Base-by-base conservation (phyloP, 2,113 vertebrate genomes). In the Dendrocopos noguchii region DNA sequence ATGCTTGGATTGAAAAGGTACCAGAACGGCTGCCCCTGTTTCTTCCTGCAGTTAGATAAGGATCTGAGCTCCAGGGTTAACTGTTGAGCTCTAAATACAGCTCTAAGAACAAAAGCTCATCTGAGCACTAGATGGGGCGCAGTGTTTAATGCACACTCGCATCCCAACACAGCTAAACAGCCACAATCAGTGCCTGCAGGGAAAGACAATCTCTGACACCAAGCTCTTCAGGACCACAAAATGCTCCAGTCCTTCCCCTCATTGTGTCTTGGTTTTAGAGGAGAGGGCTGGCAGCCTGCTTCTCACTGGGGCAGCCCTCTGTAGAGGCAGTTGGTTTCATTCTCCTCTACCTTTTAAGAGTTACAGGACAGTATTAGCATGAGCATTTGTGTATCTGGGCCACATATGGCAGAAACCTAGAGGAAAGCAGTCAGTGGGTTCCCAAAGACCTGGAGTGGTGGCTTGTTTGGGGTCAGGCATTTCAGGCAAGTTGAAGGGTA, bases 51-150 rank as follows among this genome's bases (percentile, higher is more conserved):
- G 47, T 87, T 91, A 84, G 88, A 29, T 89, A 93, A 70, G 60
- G 53, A 61, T 77, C 36, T 77, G 79, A 83, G 84, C 64, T 64
- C 55, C 36, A 36, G 67, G 64, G 63, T 91, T 95, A 89, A 67
- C 29, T 80, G 71, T 10, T 81, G 67, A 87, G 64, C 91, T 92
- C 56, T 70, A 92, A 93, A 92, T 89, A 75, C 75, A 92, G 25
- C 71, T 68, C 47, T 67, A 70, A 92, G 68, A 88, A 91, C 55
- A 95, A 91, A 88, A 74, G 64, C 80, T 78, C 31, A 39, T 52
- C 70, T 36, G 46, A 84, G 61, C 34, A 61, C 57, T 67, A 44
- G 61, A 22, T n/a, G 28, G 42, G 36, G 60, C 47, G 73, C 2
- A 4, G 36, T 46, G 52, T 60, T 89, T 77, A 42, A 8, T 24